A percentile compares a stretch with the other conserved stretches of the same genome.
Evolutionary conservation across 2,888 invertebrate genomes (phyloP).

Genomic region (Napeogenes sylphis): DNA sequence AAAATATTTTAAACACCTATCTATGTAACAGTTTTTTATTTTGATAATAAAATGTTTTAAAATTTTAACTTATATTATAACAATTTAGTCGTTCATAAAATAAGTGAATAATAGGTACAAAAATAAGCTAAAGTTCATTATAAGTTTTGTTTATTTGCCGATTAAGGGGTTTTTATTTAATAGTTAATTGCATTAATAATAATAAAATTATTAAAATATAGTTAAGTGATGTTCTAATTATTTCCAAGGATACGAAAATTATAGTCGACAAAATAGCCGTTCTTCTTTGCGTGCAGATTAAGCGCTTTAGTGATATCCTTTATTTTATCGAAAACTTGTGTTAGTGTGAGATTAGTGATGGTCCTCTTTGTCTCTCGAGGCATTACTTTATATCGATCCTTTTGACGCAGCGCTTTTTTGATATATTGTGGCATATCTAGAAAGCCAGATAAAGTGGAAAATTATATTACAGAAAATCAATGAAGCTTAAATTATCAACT

Average conservation of each 20-base stretch:
- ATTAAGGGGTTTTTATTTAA: too few species aligned
- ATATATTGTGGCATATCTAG: constrained; percentile 30
- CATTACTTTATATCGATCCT: constrained; percentile 35
- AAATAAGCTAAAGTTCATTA: too few species aligned
- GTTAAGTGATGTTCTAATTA: constrained; percentile 1
- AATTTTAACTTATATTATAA: too few species aligned
- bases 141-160: too few species aligned
- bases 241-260: constrained; percentile 44
- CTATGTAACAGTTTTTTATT: too few species aligned
- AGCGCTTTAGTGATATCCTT: constrained; percentile 51
- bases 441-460: constrained; percentile 11
- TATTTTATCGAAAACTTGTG: constrained; percentile 52
- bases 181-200: too few species aligned
- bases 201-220: too few species aligned
- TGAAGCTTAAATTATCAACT: too few species aligned
- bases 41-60: too few species aligned
- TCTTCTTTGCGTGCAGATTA: constrained; percentile 49
- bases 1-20: too few species aligned
- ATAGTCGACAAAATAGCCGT: constrained; percentile 66
- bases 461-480: background rate
- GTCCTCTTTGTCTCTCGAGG: constrained; percentile 42
- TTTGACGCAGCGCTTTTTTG: constrained; percentile 31
- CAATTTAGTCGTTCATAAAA: too few species aligned
- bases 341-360: constrained; percentile 46
- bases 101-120: too few species aligned